Percentiles rank a stretch among this genome's conserved stretches.
These are phyloP conservation scores for Synergus umbraculus DNA, from an alignment of 2,888 invertebrate genomes.

Conservation along the genomic window DNA sequence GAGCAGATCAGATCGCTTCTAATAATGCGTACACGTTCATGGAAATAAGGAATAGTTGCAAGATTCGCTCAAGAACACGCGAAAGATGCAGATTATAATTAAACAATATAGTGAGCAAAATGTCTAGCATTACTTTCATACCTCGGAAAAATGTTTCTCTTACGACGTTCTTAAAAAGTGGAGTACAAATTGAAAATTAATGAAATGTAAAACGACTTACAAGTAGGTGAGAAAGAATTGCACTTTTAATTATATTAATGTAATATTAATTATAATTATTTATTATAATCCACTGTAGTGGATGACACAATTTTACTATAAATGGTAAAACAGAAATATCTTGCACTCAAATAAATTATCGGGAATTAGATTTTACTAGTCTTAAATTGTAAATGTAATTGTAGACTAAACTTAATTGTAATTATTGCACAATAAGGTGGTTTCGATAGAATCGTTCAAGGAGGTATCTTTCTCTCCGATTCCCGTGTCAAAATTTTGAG, in stretches of 20 bases:
- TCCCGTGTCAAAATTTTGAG: neutral
- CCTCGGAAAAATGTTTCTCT: neutral
- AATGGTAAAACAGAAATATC: neutral
- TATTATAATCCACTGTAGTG: neutral
- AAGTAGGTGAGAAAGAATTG: neutral
- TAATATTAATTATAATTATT: too few relatives aligned
- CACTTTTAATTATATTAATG: neutral
- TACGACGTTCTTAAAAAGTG: neutral
- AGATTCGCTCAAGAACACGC: constrained; percentile 41
- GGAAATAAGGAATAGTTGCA: constrained; percentile 45
- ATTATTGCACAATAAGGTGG: neutral
- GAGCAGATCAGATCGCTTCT: constrained; percentile 50
- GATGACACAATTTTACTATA: neutral
- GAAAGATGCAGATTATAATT: constrained; percentile 18
- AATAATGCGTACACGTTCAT: constrained; percentile 49
- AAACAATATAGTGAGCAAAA: constrained; percentile 1
- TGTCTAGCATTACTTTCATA: neutral
- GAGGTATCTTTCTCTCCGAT: neutral
- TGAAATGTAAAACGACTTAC: neutral
- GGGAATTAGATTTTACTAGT: neutral
- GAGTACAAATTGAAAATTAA: neutral
- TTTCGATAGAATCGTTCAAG: neutral
- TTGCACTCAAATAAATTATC: neutral
- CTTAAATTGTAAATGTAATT: neutral
- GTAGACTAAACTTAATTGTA: neutral